phyloP scores from a whole-genome alignment of 1,140 invertebrate species.

The Zaprionus ornatus region DNA sequence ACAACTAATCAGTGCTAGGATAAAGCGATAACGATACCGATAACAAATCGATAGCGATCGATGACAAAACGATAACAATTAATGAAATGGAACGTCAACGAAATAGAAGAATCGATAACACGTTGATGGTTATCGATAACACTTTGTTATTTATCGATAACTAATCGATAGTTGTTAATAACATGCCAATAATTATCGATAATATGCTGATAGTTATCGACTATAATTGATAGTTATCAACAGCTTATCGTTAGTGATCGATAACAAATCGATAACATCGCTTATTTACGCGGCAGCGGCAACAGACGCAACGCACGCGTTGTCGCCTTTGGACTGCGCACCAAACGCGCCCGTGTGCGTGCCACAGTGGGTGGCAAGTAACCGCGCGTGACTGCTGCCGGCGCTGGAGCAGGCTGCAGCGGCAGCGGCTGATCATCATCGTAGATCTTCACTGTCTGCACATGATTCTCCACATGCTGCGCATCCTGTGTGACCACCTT shows the following conservation, averaged over 20 bases:
- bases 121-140: neutral
- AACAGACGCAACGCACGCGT: conserved; percentile 50
- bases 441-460: conserved; percentile 73
- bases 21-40: neutral
- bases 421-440: conserved; percentile 57
- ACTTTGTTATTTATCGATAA: neutral
- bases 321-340: conserved; percentile 27
- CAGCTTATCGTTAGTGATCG: neutral
- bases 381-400: conserved; percentile 1
- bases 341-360: conserved; percentile 55
- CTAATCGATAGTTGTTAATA: neutral
- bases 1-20: conserved; percentile 79
- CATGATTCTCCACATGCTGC: conserved; percentile 60
- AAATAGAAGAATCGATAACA: neutral
- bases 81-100: neutral
- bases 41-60: neutral
- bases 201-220: neutral
- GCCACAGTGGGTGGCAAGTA: conserved; percentile 56
- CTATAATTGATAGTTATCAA: neutral
- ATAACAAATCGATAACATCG: neutral
- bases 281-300: conserved; percentile 48
- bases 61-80: neutral
- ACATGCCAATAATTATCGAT: neutral
- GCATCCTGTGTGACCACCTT: conserved; percentile 68
- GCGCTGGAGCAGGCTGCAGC: neutral